A percentile compares a stretch with the other conserved stretches of the same genome.
Evolutionary conservation across 2,113 vertebrate species (phyloP).

Genomic region (Oncorhynchus keta): DNA sequence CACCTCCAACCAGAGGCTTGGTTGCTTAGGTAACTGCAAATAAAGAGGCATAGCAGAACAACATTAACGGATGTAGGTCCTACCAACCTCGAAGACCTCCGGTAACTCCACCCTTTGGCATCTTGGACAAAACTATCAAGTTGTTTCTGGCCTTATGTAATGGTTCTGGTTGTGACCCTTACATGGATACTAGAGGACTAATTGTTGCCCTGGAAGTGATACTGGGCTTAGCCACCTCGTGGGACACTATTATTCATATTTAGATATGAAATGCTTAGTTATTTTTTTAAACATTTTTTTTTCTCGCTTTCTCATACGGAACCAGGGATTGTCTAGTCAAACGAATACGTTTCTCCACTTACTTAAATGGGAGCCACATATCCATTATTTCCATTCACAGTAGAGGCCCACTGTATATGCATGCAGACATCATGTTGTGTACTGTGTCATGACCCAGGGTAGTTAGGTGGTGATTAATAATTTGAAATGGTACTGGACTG

Average conservation of each 20-base stretch:
- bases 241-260: constrained; percentile 14
- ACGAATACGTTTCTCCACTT: too few species aligned
- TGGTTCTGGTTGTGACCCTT: constrained; percentile 14
- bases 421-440: neutral
- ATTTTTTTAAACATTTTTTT: too few species aligned
- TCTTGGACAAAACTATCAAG: constrained; percentile 1
- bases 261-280: neutral
- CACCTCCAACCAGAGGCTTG: constrained; percentile 5
- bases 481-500: constrained; percentile 6
- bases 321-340: too few species aligned
- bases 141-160: neutral
- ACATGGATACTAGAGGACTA: constrained; percentile 23
- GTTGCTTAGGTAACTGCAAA: constrained; percentile 22
- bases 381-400: too few species aligned
- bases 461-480: constrained; percentile 5
- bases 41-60: constrained; percentile 9
- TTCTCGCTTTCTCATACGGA: too few species aligned
- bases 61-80: constrained; percentile 10
- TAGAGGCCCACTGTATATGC: neutral
- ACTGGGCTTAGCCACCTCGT: constrained; percentile 1
- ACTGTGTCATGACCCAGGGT: neutral
- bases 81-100: constrained; percentile 1
- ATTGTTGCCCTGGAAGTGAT: neutral
- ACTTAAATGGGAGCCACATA: too few species aligned
- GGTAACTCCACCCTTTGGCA: neutral